These are phyloP conservation scores for Sphenodon punctatus DNA, from an alignment of 2,797 vertebrate species.

Conservation along the genomic window DNA sequence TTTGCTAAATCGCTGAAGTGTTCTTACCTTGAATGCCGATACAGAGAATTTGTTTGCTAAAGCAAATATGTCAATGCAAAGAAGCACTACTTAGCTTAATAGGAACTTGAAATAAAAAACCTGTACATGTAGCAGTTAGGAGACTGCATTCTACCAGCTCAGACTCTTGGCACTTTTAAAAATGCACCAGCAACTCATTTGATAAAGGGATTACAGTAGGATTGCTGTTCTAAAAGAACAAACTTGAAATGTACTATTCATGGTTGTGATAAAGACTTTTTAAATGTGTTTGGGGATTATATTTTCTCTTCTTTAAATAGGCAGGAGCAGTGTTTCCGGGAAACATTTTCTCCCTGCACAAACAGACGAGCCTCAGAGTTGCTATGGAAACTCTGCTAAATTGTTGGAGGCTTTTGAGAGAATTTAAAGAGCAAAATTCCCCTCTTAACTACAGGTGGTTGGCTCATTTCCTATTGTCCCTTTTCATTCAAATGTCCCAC, in stretches of 20 bases:
- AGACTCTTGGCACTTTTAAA: not conserved
- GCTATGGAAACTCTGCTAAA: not conserved
- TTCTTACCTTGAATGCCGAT: not conserved
- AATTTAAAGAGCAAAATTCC: not conserved
- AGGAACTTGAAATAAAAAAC: not conserved
- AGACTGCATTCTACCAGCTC: not conserved
- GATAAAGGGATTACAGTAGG: not conserved
- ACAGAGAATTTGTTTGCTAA: not conserved
- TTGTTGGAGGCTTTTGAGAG: not conserved
- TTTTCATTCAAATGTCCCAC: not conserved
- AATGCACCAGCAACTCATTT: not conserved
- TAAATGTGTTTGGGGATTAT: not conserved
- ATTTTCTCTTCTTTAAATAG: not conserved
- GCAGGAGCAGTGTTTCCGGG: not conserved
- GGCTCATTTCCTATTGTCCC: not conserved
- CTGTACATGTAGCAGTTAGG: not conserved
- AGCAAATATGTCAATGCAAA: not conserved
- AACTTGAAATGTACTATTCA: not conserved
- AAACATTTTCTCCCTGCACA: not conserved
- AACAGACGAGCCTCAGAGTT: too few species aligned
- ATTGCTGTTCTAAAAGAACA: not conserved
- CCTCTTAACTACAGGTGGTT: not conserved
- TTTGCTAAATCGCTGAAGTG: not conserved
- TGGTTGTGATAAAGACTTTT: not conserved
- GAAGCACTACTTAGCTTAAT: not conserved